Conservation (phyloP, 2,888 invertebrate genomes). For the Atethmia centrago region DNA sequence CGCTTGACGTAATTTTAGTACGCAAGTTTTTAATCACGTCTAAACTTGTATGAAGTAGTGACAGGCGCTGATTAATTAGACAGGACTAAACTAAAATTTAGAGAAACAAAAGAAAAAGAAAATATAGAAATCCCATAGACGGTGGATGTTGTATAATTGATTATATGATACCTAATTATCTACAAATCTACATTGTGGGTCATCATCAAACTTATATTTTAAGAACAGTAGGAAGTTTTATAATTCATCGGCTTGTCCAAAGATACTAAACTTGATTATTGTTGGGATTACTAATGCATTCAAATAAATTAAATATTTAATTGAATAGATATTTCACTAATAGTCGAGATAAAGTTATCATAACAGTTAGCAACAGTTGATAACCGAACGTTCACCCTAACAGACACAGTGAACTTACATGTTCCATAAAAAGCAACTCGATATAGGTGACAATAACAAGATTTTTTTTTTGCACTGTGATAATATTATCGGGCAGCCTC, state of each 20-base stretch:
- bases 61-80: too few relatives aligned
- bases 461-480: slow-evolving; percentile 69
- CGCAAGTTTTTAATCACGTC: too few relatives aligned
- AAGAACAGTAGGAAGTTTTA: not conserved
- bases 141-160: not conserved
- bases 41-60: too few relatives aligned
- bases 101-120: too few relatives aligned
- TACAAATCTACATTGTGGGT: not conserved
- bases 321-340: slow-evolving; percentile 58
- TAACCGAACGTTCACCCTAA: slow-evolving; percentile 72
- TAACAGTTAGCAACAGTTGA: slow-evolving; percentile 71
- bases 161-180: slow-evolving; percentile 12
- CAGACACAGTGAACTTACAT: slow-evolving; percentile 59
- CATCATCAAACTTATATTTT: slow-evolving; percentile 9
- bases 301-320: slow-evolving; percentile 33
- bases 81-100: too few relatives aligned
- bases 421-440: slow-evolving; percentile 69
- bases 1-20: too few relatives aligned
- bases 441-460: slow-evolving; percentile 66
- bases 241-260: not conserved
- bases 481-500: slow-evolving; percentile 67
- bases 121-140: slow-evolving; percentile 12
- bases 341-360: slow-evolving; percentile 65
- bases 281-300: slow-evolving; percentile 4
- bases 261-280: not conserved